Evolutionary conservation across 1,140 invertebrate genomes (phyloP).

Genomic region (Muscidifurax raptorellus): DNA sequence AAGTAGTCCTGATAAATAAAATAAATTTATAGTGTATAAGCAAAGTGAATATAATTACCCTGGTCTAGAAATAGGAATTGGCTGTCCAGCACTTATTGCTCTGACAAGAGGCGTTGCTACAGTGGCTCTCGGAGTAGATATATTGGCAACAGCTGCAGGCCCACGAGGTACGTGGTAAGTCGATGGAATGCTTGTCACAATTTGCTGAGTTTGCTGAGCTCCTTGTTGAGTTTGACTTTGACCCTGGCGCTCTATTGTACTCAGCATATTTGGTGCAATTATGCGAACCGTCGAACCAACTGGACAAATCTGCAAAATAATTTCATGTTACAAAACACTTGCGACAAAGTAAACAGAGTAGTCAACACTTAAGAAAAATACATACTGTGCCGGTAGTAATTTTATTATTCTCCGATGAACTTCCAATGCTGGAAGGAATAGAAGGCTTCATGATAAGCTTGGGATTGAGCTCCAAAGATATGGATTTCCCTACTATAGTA

Average conservation of each 20-base stretch:
- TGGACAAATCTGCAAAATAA: constrained; percentile 66
- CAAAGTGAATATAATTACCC: constrained; percentile 56
- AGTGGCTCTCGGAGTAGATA: constrained; percentile 73
- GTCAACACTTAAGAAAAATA: constrained; percentile 10
- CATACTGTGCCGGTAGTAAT: constrained; percentile 69
- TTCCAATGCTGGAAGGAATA: constrained; percentile 62
- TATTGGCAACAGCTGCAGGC: constrained; percentile 76
- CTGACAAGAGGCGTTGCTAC: constrained; percentile 75
- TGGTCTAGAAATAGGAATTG: constrained; percentile 64
- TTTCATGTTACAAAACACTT: not conserved
- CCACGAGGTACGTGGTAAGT: constrained; percentile 72
- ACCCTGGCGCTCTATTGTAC: constrained; percentile 68
- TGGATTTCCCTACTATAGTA: constrained; percentile 69
- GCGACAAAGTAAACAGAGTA: not conserved
- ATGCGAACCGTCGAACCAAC: constrained; percentile 71
- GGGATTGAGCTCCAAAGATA: constrained; percentile 71
- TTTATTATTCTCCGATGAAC: constrained; percentile 67
- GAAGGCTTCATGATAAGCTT: constrained; percentile 69
- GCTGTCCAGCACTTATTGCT: constrained; percentile 63
- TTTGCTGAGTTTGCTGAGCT: constrained; percentile 63
- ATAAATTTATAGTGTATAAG: not conserved
- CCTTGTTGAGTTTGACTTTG: constrained; percentile 62
- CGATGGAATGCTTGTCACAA: constrained; percentile 66
- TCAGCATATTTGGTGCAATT: constrained; percentile 70
- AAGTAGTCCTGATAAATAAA: not conserved